phyloP scores from a whole-genome alignment of 1,140 invertebrate genomes.

The Mamestra configurata region DNA sequence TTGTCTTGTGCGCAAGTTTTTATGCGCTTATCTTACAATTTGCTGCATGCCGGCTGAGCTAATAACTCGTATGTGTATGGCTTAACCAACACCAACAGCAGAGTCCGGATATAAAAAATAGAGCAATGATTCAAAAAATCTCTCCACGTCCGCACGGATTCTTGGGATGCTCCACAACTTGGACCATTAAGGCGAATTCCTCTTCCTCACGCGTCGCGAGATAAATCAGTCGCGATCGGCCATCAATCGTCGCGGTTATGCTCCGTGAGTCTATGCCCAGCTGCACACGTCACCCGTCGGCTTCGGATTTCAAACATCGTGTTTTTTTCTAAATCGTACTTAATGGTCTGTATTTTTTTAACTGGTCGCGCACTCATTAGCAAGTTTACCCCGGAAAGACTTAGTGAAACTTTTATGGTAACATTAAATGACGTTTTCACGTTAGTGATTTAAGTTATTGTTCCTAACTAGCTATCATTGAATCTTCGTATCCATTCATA shows the following conservation, averaged over 20 bases:
- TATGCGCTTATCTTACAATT: too few relatives aligned
- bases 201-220: not conserved
- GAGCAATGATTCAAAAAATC: not conserved
- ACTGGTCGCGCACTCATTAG: not conserved
- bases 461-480: too few relatives aligned
- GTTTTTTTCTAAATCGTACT: not conserved
- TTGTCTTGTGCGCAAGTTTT: too few relatives aligned
- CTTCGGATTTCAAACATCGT: not conserved
- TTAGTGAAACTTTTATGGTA: too few relatives aligned
- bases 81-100: not conserved
- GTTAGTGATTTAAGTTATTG: too few relatives aligned
- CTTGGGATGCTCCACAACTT: conserved; percentile 5
- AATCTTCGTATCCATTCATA: too few relatives aligned
- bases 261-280: too few relatives aligned
- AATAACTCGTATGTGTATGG: not conserved
- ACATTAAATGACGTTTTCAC: too few relatives aligned
- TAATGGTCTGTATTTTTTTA: conserved; percentile 1
- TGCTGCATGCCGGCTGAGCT: too few relatives aligned
- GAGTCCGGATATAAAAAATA: not conserved
- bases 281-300: conserved; percentile 9
- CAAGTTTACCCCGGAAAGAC: not conserved
- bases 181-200: conserved; percentile 14
- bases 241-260: conserved; percentile 29
- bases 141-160: conserved; percentile 1
- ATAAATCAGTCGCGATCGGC: conserved; percentile 22